Percentiles rank a stretch among this genome's conserved stretches.
Evolutionary conservation across 2,888 invertebrate genomes (phyloP).

Genomic region (Agriopis marginaria): DNA sequence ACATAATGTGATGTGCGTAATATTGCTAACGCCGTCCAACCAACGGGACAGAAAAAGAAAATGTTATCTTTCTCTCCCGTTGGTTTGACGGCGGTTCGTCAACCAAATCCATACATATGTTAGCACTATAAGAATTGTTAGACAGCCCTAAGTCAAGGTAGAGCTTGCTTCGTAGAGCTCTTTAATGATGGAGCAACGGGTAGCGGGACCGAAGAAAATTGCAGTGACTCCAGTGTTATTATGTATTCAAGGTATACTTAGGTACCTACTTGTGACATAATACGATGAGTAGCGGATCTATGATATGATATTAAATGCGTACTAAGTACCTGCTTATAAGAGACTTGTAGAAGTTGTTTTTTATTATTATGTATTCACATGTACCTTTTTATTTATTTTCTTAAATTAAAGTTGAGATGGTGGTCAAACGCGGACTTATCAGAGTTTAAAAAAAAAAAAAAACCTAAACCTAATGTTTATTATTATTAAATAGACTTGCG

Average conservation of each 20-base stretch:
- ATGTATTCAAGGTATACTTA: conserved; percentile 32
- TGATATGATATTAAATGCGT: conserved; percentile 12
- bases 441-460: no score
- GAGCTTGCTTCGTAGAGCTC: conserved; percentile 12
- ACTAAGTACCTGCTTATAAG: not conserved
- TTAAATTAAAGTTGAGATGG: no score
- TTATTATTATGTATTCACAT: no score
- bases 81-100: no score
- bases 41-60: no score
- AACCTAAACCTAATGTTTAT: no score
- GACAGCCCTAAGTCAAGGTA: conserved; percentile 20
- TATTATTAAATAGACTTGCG: no score
- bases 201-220: conserved; percentile 49
- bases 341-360: not conserved
- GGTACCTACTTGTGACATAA: conserved; percentile 18
- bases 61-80: no score
- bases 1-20: not conserved
- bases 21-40: no score
- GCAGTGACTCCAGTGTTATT: conserved; percentile 33
- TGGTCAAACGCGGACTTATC: no score
- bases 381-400: no score
- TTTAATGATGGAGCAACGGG: conserved; percentile 46
- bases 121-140: not conserved
- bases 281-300: conserved; percentile 28
- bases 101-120: no score